These are phyloP conservation scores for Poeciliopsis prolifica DNA, from an alignment of 2,113 vertebrate genomes.

Conservation along the genomic window DNA sequence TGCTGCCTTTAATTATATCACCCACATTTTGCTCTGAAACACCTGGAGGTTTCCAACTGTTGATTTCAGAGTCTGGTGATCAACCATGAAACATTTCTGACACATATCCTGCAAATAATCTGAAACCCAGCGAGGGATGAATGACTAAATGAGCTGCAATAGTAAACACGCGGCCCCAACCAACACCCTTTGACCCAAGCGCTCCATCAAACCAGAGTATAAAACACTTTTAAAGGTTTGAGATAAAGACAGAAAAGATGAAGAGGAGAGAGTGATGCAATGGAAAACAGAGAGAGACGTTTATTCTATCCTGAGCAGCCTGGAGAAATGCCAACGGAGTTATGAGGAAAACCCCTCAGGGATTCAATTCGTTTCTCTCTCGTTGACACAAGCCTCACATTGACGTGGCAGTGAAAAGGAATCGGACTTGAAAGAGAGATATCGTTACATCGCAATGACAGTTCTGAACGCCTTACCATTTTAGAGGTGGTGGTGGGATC, in stretches of 20 bases:
- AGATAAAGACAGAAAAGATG: conserved; percentile 9
- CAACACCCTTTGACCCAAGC: conserved; percentile 13
- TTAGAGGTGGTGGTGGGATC: conserved; percentile 65
- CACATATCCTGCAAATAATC: background rate
- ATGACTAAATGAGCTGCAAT: conserved; percentile 13
- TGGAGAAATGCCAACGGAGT: conserved; percentile 40
- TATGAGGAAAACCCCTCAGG: conserved; percentile 27
- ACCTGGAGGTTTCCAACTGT: background rate
- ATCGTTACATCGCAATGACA: no score
- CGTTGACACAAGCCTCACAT: conserved; percentile 11
- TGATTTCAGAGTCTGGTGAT: conserved; percentile 7
- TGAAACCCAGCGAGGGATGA: conserved; percentile 2
- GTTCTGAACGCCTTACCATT: conserved; percentile 66
- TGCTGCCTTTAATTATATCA: conserved; percentile 1
- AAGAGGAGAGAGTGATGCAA: conserved; percentile 18
- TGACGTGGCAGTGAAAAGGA: background rate
- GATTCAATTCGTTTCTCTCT: conserved; percentile 6
- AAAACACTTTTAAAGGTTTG: conserved; percentile 6
- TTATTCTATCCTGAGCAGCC: conserved; percentile 31
- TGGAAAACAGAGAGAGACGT: conserved; percentile 22
- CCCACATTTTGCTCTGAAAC: background rate
- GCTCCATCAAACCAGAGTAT: conserved; percentile 27
- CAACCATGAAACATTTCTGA: conserved; percentile 6
- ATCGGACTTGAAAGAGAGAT: background rate
- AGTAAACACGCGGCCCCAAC: background rate